Base-by-base conservation (phyloP, 2,888 invertebrate species). In the Perizoma flavofasciatum region DNA sequence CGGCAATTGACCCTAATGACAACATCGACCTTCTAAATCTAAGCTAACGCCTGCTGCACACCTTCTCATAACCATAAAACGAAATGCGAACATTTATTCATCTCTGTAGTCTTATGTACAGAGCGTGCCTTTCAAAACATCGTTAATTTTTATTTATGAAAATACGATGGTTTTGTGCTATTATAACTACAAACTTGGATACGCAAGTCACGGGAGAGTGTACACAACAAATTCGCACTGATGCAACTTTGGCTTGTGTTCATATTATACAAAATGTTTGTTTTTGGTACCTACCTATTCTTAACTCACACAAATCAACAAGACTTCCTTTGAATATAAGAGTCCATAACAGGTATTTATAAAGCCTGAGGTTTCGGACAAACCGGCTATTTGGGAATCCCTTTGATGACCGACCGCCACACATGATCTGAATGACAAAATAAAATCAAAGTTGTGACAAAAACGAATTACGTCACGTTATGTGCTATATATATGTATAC, bases 1-100 rank as follows among this genome's bases (percentile, higher is more conserved):
- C 49, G 79, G 78, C 72, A 78, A 81, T 83, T 87, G 86, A 88
- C 86, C 87, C 83, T 85, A 88, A 89, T 89, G 83, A 85, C 82
- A 80, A 67, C 71, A 72, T 63, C 75, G 86, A 72, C 88, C 88
- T 88, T 83, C 82, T 77, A 71, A 57, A 59, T 83, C 82, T 77
- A 71, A 57, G 59, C 65, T 47, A 69, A 60, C 49, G 55, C 57
- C 48, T 32, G 54, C 60, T 65, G 65, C 63, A 63, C 52, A 68
- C 59, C 62, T 68, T 67, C 59, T 62, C 61, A 56, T 56, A 59
- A 55, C 49, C 56, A 57, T 57, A 53, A 49, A 57, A 54, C 57
- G 53, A 54, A 61, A 61, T 57, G 49, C 11, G 56, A 53, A 55
- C 50, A 55, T 40, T 58, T 48, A 50, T 50, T 22, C 10, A 40